Conservation (phyloP, 2,113 vertebrate species). For the Rhabdomys dilectus region DNA sequence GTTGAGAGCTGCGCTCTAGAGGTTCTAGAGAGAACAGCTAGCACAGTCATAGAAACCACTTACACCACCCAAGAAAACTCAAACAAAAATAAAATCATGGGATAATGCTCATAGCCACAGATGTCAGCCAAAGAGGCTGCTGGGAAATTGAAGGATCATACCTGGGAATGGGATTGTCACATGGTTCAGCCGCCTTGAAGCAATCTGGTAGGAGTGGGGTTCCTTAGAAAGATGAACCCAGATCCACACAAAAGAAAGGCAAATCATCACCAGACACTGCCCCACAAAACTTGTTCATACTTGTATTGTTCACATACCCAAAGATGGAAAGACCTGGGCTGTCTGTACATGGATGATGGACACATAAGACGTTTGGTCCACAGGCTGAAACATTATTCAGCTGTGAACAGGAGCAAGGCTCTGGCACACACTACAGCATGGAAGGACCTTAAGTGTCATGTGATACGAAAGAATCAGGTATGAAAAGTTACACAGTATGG, state of each 20-base stretch:
- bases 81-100: not conserved
- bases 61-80: not conserved
- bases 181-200: not conserved
- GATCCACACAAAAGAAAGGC: not conserved
- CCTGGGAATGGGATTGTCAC: not conserved
- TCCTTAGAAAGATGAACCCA: not conserved
- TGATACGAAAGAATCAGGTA: not conserved
- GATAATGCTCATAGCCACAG: not conserved
- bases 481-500: not conserved
- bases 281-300: not conserved
- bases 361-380: not conserved
- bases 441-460: not conserved
- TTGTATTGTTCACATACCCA: not conserved
- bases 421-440: fast-evolving
- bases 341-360: not conserved
- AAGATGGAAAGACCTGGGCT: not conserved
- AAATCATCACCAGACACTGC: not conserved
- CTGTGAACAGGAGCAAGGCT: not conserved
- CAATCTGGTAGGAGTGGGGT: not conserved
- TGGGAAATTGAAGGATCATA: not conserved
- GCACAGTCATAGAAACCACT: not conserved
- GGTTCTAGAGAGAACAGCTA: not conserved
- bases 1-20: not conserved
- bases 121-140: not conserved
- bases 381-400: fast-evolving